A percentile compares a stretch with the other conserved stretches of the same genome.
These are phyloP conservation scores for Anabas testudineus DNA, from an alignment of 2,797 vertebrate genomes.

Conservation along the genomic window DNA sequence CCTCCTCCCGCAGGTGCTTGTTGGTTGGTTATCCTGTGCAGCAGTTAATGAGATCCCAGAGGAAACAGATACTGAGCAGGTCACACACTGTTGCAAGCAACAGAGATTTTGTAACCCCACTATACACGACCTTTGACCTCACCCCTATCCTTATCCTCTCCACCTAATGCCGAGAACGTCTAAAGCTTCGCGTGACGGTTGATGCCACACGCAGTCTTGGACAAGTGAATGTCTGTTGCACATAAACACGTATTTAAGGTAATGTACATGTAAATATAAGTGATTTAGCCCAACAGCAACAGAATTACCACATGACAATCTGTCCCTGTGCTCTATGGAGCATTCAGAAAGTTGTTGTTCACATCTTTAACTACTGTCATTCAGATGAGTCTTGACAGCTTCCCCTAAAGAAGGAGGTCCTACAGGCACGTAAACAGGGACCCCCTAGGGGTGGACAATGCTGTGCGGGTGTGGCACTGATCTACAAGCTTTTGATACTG, in stretches of 20 bases:
- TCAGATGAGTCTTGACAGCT: conserved; percentile 10
- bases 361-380: neutral
- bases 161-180: conserved; percentile 32
- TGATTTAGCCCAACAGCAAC: neutral
- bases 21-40: conserved; percentile 41
- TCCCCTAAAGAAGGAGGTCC: conserved; percentile 35
- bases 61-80: conserved; percentile 55
- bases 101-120: conserved; percentile 38
- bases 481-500: conserved; percentile 41
- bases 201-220: conserved; percentile 33
- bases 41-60: conserved; percentile 78
- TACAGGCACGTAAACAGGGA: conserved; percentile 32
- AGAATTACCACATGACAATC: no score
- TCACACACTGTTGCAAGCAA: conserved; percentile 44
- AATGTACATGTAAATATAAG: no score
- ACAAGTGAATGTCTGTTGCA: no score
- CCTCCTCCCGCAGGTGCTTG: conserved; percentile 57
- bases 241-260: no score
- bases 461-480: conserved; percentile 18
- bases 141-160: conserved; percentile 2
- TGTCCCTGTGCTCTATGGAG: no score
- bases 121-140: conserved; percentile 55
- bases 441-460: conserved; percentile 50
- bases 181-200: conserved; percentile 29
- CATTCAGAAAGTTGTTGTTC: conserved; percentile 5